Percentiles rank a stretch among this genome's conserved stretches.
Conservation (phyloP, 2,797 vertebrate species). For the Enteromius mattozi region DNA sequence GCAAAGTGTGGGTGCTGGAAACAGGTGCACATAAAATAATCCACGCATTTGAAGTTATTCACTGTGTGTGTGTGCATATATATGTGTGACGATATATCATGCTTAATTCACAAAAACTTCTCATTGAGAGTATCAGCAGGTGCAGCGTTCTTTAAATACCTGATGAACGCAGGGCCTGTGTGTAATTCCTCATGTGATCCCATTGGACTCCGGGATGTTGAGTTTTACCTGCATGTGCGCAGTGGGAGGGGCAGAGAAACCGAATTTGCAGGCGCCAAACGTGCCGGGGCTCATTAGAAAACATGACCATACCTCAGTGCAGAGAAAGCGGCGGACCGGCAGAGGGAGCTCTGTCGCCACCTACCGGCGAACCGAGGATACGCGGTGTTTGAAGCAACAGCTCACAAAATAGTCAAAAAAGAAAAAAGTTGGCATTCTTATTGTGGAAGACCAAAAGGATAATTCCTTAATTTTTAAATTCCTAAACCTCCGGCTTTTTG, state of each 20-base stretch:
- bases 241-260: constrained; percentile 58
- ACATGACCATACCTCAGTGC: constrained; percentile 78
- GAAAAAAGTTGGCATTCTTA: background rate
- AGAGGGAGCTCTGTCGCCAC: constrained; percentile 46
- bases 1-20: background rate
- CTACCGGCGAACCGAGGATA: constrained; percentile 43
- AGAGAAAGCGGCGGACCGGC: constrained; percentile 61
- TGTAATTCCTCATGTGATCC: constrained; percentile 14
- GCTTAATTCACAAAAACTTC: background rate
- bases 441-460: background rate
- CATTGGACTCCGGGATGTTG: constrained; percentile 45
- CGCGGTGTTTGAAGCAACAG: background rate
- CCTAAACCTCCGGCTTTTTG: background rate
- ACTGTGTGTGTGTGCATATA: background rate
- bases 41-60: background rate
- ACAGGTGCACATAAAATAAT: background rate
- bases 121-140: background rate
- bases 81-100: background rate
- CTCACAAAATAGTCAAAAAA: too few relatives aligned
- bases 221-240: constrained; percentile 57
- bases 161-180: background rate
- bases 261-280: constrained; percentile 71
- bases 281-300: constrained; percentile 79
- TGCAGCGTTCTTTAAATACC: background rate
- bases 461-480: too few relatives aligned